Evolutionary conservation across 2,113 vertebrate species (phyloP).

Genomic region (Equus quagga): DNA sequence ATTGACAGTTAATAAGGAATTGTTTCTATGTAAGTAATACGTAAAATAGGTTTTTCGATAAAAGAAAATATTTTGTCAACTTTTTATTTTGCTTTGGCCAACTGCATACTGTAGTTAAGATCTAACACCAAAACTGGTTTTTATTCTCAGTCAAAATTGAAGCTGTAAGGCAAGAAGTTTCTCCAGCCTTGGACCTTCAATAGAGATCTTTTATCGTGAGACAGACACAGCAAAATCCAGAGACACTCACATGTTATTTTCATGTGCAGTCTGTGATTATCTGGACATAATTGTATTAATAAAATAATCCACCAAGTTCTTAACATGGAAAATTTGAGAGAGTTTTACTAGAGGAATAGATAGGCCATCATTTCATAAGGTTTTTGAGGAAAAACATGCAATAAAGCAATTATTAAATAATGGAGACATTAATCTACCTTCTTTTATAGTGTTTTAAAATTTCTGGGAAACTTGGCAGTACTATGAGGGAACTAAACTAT

Average conservation of each 20-base stretch:
- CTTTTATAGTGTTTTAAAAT: neutral
- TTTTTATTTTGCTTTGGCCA: slow-evolving; percentile 22
- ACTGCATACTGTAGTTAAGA: neutral
- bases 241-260: neutral
- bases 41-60: neutral
- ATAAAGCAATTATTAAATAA: neutral
- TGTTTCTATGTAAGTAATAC: neutral
- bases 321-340: neutral
- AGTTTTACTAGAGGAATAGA: neutral
- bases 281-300: neutral
- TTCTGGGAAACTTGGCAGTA: neutral
- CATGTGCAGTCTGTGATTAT: neutral
- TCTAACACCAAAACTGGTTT: neutral
- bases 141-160: neutral
- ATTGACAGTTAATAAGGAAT: neutral
- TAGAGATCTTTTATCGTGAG: neutral
- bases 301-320: neutral
- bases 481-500: neutral
- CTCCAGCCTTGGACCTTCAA: neutral
- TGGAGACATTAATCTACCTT: neutral
- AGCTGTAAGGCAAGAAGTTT: neutral
- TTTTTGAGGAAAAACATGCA: neutral
- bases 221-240: neutral
- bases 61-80: neutral
- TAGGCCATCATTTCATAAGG: neutral